Percentiles rank a stretch among this genome's conserved stretches.
Conservation (phyloP, 2,113 vertebrate genomes). For the Nymphicus hollandicus region DNA sequence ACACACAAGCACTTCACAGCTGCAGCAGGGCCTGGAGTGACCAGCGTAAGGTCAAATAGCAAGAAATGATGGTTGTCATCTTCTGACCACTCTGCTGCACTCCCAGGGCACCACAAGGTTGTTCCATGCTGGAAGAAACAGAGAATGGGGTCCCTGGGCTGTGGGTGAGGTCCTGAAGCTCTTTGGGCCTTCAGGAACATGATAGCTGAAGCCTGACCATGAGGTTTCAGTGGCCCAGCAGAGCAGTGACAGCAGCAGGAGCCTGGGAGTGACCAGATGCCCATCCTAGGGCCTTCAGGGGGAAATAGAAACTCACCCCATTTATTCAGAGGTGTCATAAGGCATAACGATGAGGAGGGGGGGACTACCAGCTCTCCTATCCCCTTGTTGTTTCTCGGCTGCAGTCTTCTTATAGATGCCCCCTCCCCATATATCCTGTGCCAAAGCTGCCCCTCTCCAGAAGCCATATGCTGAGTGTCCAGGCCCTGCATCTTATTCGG, state of each 20-base stretch:
- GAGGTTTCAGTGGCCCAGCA: background rate
- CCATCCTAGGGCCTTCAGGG: background rate
- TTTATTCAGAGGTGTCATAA: background rate
- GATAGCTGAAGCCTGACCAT: background rate
- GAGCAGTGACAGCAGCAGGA: background rate
- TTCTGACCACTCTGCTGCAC: background rate
- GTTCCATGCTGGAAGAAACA: background rate
- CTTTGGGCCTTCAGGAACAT: background rate
- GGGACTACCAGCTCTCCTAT: background rate
- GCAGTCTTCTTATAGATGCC: background rate
- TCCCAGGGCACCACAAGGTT: background rate
- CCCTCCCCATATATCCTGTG: background rate
- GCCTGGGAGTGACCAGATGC: background rate
- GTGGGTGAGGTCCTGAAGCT: background rate
- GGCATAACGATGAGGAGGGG: background rate
- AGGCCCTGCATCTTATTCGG: background rate
- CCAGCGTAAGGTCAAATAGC: background rate
- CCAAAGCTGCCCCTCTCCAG: background rate
- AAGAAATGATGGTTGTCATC: background rate
- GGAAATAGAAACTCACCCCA: background rate
- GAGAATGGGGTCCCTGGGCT: background rate
- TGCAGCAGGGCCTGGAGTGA: background rate
- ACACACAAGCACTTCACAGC: background rate
- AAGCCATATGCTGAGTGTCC: background rate
- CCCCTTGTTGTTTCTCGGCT: background rate